Base-by-base conservation (phyloP, 2,797 vertebrate species). In the Chrosomus eos region DNA sequence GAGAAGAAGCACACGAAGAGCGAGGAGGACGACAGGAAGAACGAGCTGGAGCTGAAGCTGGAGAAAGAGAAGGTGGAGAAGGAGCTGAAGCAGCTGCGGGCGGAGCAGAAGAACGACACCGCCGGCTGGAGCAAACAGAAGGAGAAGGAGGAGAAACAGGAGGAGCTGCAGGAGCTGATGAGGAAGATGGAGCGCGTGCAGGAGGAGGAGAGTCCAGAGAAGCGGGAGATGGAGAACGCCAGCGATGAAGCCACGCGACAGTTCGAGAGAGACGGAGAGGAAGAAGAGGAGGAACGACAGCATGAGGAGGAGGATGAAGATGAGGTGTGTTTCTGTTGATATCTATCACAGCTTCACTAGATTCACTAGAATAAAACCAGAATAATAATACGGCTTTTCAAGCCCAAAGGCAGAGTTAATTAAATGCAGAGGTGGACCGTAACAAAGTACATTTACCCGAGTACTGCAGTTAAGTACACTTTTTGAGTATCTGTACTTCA, bases 191-290 rank as follows among this genome's bases (percentile, higher is more conserved):
- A 51, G 67, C 19, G 19, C 14, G 91, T 88, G 82, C 92, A 94
- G 89, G 84, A 92, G 5, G 91, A 74, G 6, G 79, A 73, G 51
- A 28, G 14, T 28, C 60, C 60, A 1, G 13, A 28, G 60, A 80
- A 79, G 80, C 70, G 93, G 28, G 93, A 95, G 94, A 95, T 96
- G 88, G 97, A 97, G 92, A 95, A 96, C 33, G 95, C 95, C 18
- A 96, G 96, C 0, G 94, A 97, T 0, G 94, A 97, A 85, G 95
- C 96, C 86, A 96, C 94, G 0, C 88, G 92, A 45, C 97, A 96
- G 94, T 97, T 97, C 68, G 94, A 93, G 89, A 91, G 91, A 88
- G 95, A 94, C 91, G 91, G 21, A 87, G 89, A 89, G 88, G 5
- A 10, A 3, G 88, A 88, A 19, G 92, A 91, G 73, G 94, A 93